phyloP scores from a whole-genome alignment of 2,113 vertebrate species.

The Gnathonemus longibarbis region DNA sequence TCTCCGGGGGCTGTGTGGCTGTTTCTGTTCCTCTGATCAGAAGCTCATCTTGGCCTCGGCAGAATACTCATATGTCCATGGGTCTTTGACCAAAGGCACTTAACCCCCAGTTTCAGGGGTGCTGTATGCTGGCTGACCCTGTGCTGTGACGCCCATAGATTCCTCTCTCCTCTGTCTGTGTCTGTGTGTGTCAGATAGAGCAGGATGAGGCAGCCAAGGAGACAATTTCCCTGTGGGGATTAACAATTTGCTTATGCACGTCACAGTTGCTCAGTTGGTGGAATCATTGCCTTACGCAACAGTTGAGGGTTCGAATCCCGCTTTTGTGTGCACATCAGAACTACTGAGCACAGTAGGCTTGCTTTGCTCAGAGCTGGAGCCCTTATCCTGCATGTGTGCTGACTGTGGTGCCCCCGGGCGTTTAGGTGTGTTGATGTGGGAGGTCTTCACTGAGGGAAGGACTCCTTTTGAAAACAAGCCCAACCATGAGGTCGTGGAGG shows the following conservation, averaged over 20 bases:
- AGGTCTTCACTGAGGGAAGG: slow-evolving; percentile 77
- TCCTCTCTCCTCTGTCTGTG: background rate
- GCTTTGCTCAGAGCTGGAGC: background rate
- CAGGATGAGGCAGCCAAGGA: background rate
- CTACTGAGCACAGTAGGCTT: background rate
- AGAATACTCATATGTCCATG: background rate
- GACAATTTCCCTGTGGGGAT: background rate
- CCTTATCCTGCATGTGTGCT: background rate
- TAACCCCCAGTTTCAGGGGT: background rate
- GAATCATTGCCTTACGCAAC: background rate
- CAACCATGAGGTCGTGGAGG: slow-evolving; percentile 69
- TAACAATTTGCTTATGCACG: background rate
- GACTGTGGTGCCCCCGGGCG: slow-evolving; percentile 23
- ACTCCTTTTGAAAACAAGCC: slow-evolving; percentile 72
- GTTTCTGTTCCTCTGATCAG: background rate
- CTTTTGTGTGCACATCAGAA: background rate
- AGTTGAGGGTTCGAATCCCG: background rate
- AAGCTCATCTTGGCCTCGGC: background rate
- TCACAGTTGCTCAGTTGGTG: background rate
- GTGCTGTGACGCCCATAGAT: background rate
- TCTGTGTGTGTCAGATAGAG: background rate
- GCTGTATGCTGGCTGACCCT: background rate
- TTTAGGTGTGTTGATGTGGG: slow-evolving; percentile 83
- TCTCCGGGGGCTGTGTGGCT: background rate
- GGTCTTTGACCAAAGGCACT: background rate